phyloP scores from a whole-genome alignment of 2,113 vertebrate genomes.

The Poeciliopsis occidentalis region DNA sequence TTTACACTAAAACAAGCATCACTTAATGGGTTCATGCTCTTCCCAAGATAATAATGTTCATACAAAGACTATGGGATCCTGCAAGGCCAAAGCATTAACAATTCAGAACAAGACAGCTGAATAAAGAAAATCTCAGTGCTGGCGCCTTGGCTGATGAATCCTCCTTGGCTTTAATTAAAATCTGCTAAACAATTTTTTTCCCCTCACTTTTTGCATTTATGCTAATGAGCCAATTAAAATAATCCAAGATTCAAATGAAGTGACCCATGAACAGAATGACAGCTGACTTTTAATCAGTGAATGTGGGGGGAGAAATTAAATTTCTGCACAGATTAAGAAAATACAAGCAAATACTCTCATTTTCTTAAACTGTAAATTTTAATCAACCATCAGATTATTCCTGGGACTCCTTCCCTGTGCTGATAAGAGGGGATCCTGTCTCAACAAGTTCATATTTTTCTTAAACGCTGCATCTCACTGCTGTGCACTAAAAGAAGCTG shows the following conservation, averaged over 20 bases:
- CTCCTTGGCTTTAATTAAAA: conserved; percentile 64
- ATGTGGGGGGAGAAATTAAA: conserved; percentile 3
- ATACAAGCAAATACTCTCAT: conserved; percentile 5
- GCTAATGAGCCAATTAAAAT: conserved; percentile 79
- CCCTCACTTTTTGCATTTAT: conserved; percentile 61
- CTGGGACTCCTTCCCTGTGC: not conserved
- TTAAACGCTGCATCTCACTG: not conserved
- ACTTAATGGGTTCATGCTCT: conserved; percentile 18
- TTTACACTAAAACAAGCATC: conserved; percentile 13
- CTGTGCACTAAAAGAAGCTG: not conserved
- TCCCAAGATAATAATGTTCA: conserved; percentile 28
- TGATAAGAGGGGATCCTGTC: not conserved
- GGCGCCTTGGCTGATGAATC: conserved; percentile 13
- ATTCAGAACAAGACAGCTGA: conserved; percentile 8
- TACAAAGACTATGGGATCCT: conserved; percentile 4
- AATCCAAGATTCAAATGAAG: conserved; percentile 67
- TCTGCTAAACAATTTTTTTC: conserved; percentile 37
- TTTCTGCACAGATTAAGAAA: conserved; percentile 3
- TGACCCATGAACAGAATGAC: conserved; percentile 37
- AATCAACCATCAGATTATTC: not conserved
- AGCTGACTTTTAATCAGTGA: conserved; percentile 7
- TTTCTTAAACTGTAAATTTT: not conserved
- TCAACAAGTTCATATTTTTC: not conserved
- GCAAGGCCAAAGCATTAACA: conserved; percentile 10
- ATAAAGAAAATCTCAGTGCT: not conserved